Percentiles rank a stretch among this genome's conserved stretches.
phyloP scores from a whole-genome alignment of 2,797 vertebrate genomes.

The Enteromius radiatus region DNA sequence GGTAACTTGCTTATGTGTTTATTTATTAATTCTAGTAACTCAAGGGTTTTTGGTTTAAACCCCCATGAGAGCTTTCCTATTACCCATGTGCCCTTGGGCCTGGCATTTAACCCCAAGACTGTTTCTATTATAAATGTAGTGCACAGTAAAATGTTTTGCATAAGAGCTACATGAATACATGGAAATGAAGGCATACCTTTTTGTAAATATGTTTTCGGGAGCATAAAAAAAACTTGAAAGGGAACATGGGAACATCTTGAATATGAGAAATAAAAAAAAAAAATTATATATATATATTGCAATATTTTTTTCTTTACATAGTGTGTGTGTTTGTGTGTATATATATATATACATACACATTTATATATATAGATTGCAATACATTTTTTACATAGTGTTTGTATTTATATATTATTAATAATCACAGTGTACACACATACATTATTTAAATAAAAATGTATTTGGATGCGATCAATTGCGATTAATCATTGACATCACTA shows the following conservation, averaged over 20 bases:
- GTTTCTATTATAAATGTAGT: background rate
- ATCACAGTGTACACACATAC: no score
- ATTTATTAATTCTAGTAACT: background rate
- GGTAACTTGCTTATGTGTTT: background rate
- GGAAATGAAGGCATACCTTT: background rate
- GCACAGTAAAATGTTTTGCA: background rate
- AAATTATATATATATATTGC: no score
- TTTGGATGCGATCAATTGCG: no score
- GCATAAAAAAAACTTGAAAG: background rate
- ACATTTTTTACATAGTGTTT: no score
- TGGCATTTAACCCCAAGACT: background rate
- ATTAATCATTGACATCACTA: no score
- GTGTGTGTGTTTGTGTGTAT: no score
- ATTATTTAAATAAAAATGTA: no score
- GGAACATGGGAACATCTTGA: background rate
- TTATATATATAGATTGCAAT: no score
- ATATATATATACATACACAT: no score
- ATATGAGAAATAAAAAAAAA: background rate
- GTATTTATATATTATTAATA: no score
- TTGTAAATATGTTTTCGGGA: background rate
- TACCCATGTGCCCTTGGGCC: background rate
- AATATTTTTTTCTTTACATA: no score
- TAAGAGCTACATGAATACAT: background rate
- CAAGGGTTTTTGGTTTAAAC: background rate
- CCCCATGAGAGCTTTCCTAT: background rate